phyloP scores from a whole-genome alignment of 53 echinoderm and acorn worm genomes.

The Temnopleurus reevesii region DNA sequence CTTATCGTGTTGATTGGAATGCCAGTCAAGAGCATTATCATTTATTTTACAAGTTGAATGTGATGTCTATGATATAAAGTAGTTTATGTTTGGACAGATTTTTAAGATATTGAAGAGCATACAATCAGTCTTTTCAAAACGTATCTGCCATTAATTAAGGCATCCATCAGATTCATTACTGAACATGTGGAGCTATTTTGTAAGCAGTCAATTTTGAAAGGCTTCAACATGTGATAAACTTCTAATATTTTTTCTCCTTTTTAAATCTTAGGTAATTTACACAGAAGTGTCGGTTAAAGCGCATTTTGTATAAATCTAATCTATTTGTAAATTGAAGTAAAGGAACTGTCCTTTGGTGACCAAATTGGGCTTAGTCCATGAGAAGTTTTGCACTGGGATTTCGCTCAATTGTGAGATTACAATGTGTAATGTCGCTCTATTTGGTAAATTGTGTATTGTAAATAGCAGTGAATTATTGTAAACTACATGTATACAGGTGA shows the following conservation, averaged over 20 bases:
- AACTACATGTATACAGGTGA: background rate
- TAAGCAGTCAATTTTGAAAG: too few species aligned
- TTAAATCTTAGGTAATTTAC: background rate
- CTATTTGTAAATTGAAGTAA: constrained; percentile 6
- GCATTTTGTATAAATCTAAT: background rate
- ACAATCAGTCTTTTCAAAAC: too few species aligned
- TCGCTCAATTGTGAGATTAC: background rate
- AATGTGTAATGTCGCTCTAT: background rate
- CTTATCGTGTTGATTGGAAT: background rate
- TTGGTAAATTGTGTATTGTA: background rate
- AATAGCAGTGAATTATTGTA: constrained; percentile 13
- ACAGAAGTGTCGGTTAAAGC: background rate
- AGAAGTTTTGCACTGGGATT: background rate
- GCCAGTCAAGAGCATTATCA: background rate
- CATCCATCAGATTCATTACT: too few species aligned
- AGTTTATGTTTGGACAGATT: too few species aligned
- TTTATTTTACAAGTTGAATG: background rate
- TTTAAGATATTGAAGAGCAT: too few species aligned
- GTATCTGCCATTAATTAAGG: too few species aligned
- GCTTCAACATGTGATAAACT: too few species aligned
- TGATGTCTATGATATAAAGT: background rate
- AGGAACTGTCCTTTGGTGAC: constrained; percentile 22
- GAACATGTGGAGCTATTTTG: too few species aligned
- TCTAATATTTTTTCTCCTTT: background rate
- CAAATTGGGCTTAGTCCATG: constrained; percentile 43